Conservation (phyloP, 2,888 invertebrate species). For the Lasioglossum marginatum region DNA sequence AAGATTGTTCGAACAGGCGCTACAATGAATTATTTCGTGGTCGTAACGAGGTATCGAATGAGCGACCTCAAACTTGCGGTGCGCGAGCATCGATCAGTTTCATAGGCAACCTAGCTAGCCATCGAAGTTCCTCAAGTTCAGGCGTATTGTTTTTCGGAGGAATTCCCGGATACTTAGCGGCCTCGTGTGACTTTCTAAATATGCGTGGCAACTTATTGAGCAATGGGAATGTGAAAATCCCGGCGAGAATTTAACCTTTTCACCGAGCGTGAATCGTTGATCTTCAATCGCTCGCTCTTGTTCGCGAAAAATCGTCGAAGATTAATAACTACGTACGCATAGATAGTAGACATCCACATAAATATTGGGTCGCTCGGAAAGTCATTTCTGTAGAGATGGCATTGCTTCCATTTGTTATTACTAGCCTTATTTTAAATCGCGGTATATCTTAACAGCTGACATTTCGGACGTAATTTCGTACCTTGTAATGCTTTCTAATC, state of each 20-base stretch:
- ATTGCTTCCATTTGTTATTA: no score
- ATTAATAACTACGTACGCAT: conserved; percentile 24
- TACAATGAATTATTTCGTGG: not conserved
- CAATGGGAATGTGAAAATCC: conserved; percentile 43
- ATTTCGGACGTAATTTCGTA: no score
- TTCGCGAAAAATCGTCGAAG: not conserved
- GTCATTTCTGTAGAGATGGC: no score
- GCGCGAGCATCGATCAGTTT: not conserved
- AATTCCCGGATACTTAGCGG: conserved; percentile 5
- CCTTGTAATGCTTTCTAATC: no score
- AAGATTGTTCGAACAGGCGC: not conserved
- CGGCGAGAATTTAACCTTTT: conserved; percentile 44
- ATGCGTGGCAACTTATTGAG: conserved; percentile 7
- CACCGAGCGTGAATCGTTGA: conserved; percentile 12
- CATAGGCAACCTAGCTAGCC: not conserved
- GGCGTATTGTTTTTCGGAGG: not conserved
- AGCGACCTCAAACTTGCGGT: not conserved
- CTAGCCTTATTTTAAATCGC: no score
- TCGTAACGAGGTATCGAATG: not conserved
- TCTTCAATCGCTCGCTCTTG: not conserved
- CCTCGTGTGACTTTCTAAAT: conserved; percentile 27
- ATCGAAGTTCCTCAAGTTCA: not conserved
- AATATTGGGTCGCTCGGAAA: no score
- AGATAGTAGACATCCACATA: not conserved
- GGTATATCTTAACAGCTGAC: no score